These are phyloP conservation scores for Cyprinella venusta DNA, from an alignment of 2,797 vertebrate genomes.

Conservation along the genomic window DNA sequence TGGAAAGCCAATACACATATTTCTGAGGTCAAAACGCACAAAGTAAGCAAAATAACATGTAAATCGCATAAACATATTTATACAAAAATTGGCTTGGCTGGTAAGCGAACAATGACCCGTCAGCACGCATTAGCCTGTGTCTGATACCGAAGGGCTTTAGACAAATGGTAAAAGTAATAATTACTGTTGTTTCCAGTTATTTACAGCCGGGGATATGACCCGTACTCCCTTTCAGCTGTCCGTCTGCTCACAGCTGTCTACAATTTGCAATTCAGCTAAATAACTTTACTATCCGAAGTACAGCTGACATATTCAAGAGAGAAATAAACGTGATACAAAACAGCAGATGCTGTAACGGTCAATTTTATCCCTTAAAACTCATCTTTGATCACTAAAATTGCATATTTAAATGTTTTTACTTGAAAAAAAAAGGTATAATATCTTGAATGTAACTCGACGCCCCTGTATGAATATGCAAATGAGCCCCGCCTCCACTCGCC, in stretches of 20 bases:
- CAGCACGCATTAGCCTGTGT: neutral
- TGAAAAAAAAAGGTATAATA: too few relatives aligned
- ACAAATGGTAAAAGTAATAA: slow-evolving; percentile 26
- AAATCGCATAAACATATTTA: neutral
- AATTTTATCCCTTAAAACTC: too few relatives aligned
- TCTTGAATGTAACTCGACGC: too few relatives aligned
- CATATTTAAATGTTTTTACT: too few relatives aligned
- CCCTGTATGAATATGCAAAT: too few relatives aligned
- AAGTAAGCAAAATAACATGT: neutral
- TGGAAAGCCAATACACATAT: slow-evolving; percentile 5
- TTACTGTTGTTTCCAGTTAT: slow-evolving; percentile 33
- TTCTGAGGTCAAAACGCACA: neutral
- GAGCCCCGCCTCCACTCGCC: too few relatives aligned
- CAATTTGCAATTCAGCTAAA: slow-evolving; percentile 23
- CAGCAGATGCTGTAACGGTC: neutral
- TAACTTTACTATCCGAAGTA: neutral
- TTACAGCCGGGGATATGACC: slow-evolving; percentile 19
- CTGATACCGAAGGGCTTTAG: neutral
- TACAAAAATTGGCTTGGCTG: neutral
- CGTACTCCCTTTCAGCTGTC: slow-evolving; percentile 38
- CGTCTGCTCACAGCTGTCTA: slow-evolving; percentile 10
- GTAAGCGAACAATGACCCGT: neutral
- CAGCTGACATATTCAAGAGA: neutral
- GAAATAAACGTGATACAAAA: neutral
- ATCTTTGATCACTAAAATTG: too few relatives aligned